Percentiles rank a stretch among this genome's conserved stretches.
Evolutionary conservation across 1,140 invertebrate genomes (phyloP).

Genomic region (Drosophila pseudoananassae): DNA sequence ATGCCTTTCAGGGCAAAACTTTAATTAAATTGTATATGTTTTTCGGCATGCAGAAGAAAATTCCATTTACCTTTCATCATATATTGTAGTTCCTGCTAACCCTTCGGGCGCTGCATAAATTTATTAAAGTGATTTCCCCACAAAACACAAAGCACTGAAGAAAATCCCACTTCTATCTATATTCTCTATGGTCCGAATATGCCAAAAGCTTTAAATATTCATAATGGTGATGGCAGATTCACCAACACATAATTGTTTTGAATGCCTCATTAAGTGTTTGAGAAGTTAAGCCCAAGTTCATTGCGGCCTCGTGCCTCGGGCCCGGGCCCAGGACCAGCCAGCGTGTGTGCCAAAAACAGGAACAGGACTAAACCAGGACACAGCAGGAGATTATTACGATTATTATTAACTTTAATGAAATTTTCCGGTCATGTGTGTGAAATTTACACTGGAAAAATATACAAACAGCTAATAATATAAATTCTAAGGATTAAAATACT

Average conservation of each 20-base stretch:
- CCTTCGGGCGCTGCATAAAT: slow-evolving; percentile 43
- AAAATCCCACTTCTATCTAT: slow-evolving; percentile 34
- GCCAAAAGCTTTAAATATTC: slow-evolving; percentile 67
- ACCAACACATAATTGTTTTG: slow-evolving; percentile 71
- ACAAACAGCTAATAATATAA: background rate
- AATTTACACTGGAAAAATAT: slow-evolving; percentile 4
- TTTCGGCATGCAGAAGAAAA: slow-evolving; percentile 18
- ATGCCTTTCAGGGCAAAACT: slow-evolving; percentile 29
- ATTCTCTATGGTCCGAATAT: slow-evolving; percentile 13
- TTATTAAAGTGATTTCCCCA: slow-evolving; percentile 52
- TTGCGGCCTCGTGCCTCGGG: background rate
- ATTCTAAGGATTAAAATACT: background rate
- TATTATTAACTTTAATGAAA: slow-evolving; percentile 70
- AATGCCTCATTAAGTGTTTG: slow-evolving; percentile 79
- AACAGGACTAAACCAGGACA: slow-evolving; percentile 32
- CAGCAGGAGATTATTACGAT: slow-evolving; percentile 72
- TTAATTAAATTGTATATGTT: slow-evolving; percentile 59
- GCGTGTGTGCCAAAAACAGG: slow-evolving; percentile 6
- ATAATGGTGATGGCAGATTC: slow-evolving; percentile 57
- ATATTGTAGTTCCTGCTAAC: slow-evolving; percentile 11
- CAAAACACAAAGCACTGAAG: slow-evolving; percentile 35
- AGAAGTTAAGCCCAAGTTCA: slow-evolving; percentile 66
- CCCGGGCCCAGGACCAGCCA: background rate
- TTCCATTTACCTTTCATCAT: slow-evolving; percentile 43
- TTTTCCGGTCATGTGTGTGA: slow-evolving; percentile 12